These are phyloP conservation scores for Misgurnus mizolepis DNA, from an alignment of 2,113 vertebrate species.

Conservation along the genomic window DNA sequence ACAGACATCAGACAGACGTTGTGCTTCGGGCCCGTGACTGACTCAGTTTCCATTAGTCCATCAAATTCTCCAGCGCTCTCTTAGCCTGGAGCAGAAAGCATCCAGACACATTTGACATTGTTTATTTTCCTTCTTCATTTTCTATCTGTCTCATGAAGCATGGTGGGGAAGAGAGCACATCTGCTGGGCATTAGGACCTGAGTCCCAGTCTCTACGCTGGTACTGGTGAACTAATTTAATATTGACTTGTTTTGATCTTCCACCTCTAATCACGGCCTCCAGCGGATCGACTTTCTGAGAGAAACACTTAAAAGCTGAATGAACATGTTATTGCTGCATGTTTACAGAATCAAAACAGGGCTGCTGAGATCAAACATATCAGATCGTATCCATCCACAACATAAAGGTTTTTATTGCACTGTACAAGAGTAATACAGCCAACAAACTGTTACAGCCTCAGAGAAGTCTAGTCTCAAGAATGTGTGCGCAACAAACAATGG, in stretches of 20 bases:
- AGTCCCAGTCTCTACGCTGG: conserved; percentile 61
- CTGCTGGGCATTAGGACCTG: conserved; percentile 94
- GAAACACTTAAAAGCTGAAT: conserved; percentile 95
- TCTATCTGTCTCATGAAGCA: conserved; percentile 79
- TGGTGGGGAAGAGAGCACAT: conserved; percentile 79
- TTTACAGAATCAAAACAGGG: conserved; percentile 94
- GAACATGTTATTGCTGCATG: conserved; percentile 98
- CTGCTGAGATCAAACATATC: background rate
- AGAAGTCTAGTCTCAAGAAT: background rate
- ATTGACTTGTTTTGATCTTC: conserved; percentile 98
- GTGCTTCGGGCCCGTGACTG: background rate
- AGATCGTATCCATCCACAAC: background rate
- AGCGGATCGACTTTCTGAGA: conserved; percentile 94
- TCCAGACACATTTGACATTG: conserved; percentile 56
- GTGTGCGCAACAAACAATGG: conserved; percentile 39
- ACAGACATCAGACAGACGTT: background rate
- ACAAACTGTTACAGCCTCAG: background rate
- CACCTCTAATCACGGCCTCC: conserved; percentile 96
- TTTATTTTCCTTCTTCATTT: conserved; percentile 69
- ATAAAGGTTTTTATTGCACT: background rate
- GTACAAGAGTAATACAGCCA: background rate
- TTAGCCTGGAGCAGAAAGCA: background rate
- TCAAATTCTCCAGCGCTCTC: conserved; percentile 8
- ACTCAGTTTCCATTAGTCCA: background rate
- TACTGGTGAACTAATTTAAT: conserved; percentile 98